Percentiles rank a stretch among this genome's conserved stretches.
Conservation (phyloP, 2,797 vertebrate species). For the Alectoris magna region DNA sequence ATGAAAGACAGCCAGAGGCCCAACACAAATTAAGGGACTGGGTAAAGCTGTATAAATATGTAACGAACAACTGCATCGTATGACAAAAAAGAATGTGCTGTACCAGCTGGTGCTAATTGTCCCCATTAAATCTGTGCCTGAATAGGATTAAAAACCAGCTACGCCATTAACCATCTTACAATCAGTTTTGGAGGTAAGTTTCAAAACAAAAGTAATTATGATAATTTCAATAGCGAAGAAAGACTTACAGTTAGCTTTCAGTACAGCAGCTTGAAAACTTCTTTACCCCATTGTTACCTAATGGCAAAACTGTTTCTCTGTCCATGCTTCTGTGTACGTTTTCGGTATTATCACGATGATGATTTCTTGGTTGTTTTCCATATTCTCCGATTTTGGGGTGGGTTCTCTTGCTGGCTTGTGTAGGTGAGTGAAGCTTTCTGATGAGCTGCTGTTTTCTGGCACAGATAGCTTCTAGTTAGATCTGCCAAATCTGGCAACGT, state of each 20-base stretch:
- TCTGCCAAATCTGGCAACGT: background rate
- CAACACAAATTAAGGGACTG: background rate
- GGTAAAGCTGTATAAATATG: background rate
- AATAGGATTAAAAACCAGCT: conserved; percentile 57
- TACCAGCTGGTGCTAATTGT: conserved; percentile 50
- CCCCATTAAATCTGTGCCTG: conserved; percentile 48
- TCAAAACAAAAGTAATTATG: conserved; percentile 20
- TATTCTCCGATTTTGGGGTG: background rate
- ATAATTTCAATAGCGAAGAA: background rate
- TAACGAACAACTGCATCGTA: background rate
- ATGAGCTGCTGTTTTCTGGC: background rate
- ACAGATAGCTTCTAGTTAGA: background rate
- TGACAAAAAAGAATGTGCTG: conserved; percentile 7
- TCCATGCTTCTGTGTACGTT: background rate
- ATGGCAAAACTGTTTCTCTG: background rate
- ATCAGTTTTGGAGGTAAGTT: conserved; percentile 17
- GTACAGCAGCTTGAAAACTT: background rate
- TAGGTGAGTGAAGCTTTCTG: background rate
- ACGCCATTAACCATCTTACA: background rate
- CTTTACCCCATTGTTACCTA: background rate
- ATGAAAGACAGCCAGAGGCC: background rate
- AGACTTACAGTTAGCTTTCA: background rate
- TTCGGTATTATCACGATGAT: background rate
- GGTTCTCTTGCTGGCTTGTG: background rate
- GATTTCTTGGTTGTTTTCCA: background rate